These are phyloP conservation scores for Graphium colonna DNA, from an alignment of 2,888 invertebrate species.

Conservation along the genomic window DNA sequence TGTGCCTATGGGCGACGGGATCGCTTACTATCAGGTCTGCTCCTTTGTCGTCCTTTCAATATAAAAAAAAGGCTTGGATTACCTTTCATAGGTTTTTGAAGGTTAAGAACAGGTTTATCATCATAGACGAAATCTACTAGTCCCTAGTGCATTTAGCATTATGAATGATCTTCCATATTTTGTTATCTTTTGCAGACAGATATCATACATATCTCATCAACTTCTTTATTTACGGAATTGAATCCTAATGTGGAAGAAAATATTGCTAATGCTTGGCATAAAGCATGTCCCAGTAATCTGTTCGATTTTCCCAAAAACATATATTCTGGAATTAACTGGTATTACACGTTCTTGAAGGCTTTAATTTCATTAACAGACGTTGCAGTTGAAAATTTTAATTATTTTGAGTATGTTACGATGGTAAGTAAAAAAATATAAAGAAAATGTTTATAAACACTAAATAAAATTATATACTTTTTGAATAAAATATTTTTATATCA, in stretches of 20 bases:
- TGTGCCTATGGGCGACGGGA: too few relatives aligned
- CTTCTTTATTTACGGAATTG: constrained; percentile 40
- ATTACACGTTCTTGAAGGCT: constrained; percentile 45
- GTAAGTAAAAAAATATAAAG: constrained; percentile 32
- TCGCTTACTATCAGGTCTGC: too few relatives aligned
- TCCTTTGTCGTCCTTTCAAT: too few relatives aligned
- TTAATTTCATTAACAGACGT: constrained; percentile 43
- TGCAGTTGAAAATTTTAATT: constrained; percentile 33
- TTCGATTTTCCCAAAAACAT: constrained; percentile 29
- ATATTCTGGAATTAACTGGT: constrained; percentile 41
- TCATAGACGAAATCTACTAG: too few relatives aligned
- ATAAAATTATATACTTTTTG: neutral
- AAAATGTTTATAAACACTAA: constrained; percentile 1
- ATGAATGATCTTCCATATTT: constrained; percentile 8
- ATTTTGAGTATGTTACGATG: constrained; percentile 39
- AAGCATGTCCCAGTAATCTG: constrained; percentile 41
- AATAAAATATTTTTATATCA: too few relatives aligned
- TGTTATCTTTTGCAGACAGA: constrained; percentile 44
- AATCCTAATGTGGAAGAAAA: constrained; percentile 37
- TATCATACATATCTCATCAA: constrained; percentile 44
- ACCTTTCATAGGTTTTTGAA: too few relatives aligned
- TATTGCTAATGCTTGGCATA: constrained; percentile 46
- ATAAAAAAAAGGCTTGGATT: too few relatives aligned
- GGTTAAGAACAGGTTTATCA: too few relatives aligned
- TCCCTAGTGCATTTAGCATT: too few relatives aligned